Conservation (phyloP, 1,140 invertebrate genomes). For the Aphelenchoides besseyi region DNA sequence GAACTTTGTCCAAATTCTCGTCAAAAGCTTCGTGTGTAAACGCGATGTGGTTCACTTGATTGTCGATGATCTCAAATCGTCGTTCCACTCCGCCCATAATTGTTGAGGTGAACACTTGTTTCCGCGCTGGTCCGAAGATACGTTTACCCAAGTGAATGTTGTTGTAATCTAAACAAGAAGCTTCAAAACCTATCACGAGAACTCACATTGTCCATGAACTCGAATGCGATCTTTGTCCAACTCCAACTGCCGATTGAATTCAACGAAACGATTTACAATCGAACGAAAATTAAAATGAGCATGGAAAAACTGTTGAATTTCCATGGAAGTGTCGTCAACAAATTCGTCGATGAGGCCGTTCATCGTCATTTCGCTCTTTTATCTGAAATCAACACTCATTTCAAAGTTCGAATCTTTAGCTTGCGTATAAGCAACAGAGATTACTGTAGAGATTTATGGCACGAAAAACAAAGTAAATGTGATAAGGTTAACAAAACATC, state of each 20-base stretch:
- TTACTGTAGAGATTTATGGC: no score
- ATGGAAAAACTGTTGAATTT: not conserved
- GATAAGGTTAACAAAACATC: no score
- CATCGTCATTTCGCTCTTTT: no score
- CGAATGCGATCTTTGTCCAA: constrained; percentile 53
- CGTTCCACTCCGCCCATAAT: constrained; percentile 59
- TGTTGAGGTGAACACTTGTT: constrained; percentile 51
- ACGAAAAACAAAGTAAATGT: no score
- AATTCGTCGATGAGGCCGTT: not conserved
- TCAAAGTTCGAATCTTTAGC: no score
- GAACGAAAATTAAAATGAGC: not conserved
- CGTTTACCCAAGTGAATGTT: constrained; percentile 58
- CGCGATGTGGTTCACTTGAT: constrained; percentile 59
- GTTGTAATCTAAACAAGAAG: constrained; percentile 50
- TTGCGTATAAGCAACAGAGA: no score
- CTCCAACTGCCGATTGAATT: constrained; percentile 45
- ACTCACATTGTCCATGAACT: constrained; percentile 50
- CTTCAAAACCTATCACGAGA: not conserved
- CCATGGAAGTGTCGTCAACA: not conserved
- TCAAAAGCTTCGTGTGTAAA: constrained; percentile 55
- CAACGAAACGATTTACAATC: constrained; percentile 26
- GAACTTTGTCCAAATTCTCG: constrained; percentile 49
- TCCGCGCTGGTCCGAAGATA: constrained; percentile 56
- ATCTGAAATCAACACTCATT: no score
- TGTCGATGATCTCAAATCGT: constrained; percentile 60